Conservation (phyloP, 1,140 invertebrate genomes). For the Sinonovacula constricta region DNA sequence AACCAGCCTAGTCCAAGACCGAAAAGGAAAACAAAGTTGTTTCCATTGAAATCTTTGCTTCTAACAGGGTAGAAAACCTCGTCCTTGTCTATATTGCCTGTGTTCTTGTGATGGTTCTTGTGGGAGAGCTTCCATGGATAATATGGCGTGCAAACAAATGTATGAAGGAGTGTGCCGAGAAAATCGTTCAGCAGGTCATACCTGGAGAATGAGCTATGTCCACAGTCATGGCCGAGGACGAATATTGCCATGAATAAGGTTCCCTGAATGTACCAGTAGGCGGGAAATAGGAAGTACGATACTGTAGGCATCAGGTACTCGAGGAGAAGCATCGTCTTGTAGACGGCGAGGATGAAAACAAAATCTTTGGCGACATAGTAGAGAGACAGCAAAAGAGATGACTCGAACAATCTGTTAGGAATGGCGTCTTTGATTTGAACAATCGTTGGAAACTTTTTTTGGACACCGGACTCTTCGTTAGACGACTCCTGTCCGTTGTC, state of each 20-base stretch:
- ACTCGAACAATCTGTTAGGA: conserved; percentile 74
- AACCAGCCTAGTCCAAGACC: conserved; percentile 73
- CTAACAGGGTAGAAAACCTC: conserved; percentile 73
- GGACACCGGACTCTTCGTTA: conserved; percentile 52
- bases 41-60: conserved; percentile 35
- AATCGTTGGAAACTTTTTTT: conserved; percentile 62
- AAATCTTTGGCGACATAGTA: conserved; percentile 75
- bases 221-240: conserved; percentile 79
- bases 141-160: conserved; percentile 68
- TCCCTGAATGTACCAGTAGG: conserved; percentile 74
- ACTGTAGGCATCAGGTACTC: conserved; percentile 46
- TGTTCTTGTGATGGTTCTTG: conserved; percentile 71
- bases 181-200: conserved; percentile 69
- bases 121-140: conserved; percentile 74
- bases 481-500: too few relatives aligned
- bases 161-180: conserved; percentile 66
- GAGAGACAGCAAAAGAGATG: conserved; percentile 68
- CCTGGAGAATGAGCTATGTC: conserved; percentile 78
- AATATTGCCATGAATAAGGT: conserved; percentile 78
- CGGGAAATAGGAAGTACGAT: conserved; percentile 48
- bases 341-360: conserved; percentile 64
- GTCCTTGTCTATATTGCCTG: conserved; percentile 73
- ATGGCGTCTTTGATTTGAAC: conserved; percentile 71
- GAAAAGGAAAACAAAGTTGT: conserved; percentile 59
- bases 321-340: conserved; percentile 20